phyloP scores from a whole-genome alignment of 2,888 invertebrate genomes.

The Melikaiella ostensackeni region DNA sequence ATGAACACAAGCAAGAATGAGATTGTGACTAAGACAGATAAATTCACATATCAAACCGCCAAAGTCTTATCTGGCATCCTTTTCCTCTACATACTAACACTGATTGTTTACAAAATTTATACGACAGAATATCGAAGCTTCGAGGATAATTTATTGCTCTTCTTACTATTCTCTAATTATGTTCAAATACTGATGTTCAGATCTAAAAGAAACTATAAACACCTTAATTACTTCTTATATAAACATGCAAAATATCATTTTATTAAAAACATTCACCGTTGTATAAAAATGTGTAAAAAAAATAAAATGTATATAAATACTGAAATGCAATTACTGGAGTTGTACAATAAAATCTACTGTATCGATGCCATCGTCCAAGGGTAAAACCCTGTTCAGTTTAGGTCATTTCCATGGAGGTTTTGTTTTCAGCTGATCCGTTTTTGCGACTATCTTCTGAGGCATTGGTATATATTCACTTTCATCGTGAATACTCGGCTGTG shows the following conservation, averaged over 20 bases:
- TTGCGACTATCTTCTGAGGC: conserved; percentile 64
- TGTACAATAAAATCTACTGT: conserved; percentile 59
- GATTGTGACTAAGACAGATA: conserved; percentile 1
- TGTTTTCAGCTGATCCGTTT: conserved; percentile 62
- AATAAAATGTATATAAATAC: conserved; percentile 37
- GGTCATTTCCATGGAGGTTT: conserved; percentile 76
- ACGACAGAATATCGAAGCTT: conserved; percentile 43
- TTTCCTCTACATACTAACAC: conserved; percentile 59
- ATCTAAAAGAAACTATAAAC: not conserved
- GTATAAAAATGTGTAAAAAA: conserved; percentile 51
- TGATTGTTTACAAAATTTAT: conserved; percentile 36
- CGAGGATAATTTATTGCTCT: not conserved
- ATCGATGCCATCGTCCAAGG: conserved; percentile 60
- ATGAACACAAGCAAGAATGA: not conserved
- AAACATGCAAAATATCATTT: conserved; percentile 3
- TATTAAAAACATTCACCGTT: conserved; percentile 41
- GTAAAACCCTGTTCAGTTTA: conserved; percentile 42
- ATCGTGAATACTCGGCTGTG: conserved; percentile 65
- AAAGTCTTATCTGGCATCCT: conserved; percentile 66
- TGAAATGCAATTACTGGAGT: conserved; percentile 40
- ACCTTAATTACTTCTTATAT: not conserved
- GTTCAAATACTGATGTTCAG: too few relatives aligned
- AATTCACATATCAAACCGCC: conserved; percentile 39
- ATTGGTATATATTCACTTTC: conserved; percentile 66
- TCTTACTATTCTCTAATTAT: not conserved